Base-by-base conservation (phyloP, 64 coral and sea anemone species). In the Stylophora pistillata region DNA sequence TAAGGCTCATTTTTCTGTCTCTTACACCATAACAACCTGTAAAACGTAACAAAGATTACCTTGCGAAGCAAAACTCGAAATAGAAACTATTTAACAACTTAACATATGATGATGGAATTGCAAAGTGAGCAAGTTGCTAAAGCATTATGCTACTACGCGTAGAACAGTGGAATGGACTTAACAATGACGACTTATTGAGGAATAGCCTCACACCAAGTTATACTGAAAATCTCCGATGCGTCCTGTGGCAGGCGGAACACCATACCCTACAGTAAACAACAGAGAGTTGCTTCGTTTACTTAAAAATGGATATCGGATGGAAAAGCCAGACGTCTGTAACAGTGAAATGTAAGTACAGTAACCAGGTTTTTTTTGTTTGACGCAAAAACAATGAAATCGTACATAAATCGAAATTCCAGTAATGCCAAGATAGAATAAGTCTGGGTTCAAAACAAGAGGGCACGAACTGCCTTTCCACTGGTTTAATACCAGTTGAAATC, bases 261-360 rank as follows among this genome's bases (percentile, higher is more conserved):
- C 93, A 6, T 94, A 94, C 53, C 93, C 93, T 9, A 94, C 70
- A 33, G 91, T 94, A 78, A 81, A 25, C 30, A 95, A 95, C 58
- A 72, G 64, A 56, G 93, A 91, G 30, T 54, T 95, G 21, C 89
- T 95, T 58, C 78, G 64, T 23, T 58, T 81, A 4, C 71, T 95
- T n/a, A 95, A 82, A 26, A 27, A 29, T 55, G 89, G 93, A 20
- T 88, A 91, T 88, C 93, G 89, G 53, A 95, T 95, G 93, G 93
- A 95, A 81, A 95, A 95, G 91, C 93, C 93, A 13, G 93, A 95
- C 15, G 70, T 37, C 3, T 91, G 89, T 64, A 91, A 80, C 37
- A 83, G 87, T 71, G 93, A 95, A 87, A 56, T 95, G 93, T 95
- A 77, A 91, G 93, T 88, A 13, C n/a, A 37, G 23, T 7, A 47